Percentiles rank a stretch among this genome's conserved stretches.
Evolutionary conservation across 2,797 vertebrate species (phyloP).

Genomic region (Syngnathus acus): DNA sequence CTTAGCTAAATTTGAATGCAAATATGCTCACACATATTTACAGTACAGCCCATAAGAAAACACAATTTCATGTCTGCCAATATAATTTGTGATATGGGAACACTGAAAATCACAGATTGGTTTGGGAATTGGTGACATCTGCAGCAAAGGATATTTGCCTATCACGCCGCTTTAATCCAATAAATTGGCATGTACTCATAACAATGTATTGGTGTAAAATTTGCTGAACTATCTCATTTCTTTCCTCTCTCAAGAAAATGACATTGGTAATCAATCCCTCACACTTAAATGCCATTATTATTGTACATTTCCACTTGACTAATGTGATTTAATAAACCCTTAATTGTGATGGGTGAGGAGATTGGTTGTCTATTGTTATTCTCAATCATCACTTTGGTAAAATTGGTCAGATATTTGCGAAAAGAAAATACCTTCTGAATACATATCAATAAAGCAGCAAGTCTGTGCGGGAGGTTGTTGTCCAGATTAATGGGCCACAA

Average conservation of each 20-base stretch:
- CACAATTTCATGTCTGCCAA: not conserved
- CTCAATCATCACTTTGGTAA: not conserved
- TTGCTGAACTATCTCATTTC: not conserved
- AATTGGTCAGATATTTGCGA: not conserved
- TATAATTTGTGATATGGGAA: not conserved
- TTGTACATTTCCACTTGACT: conserved; percentile 3
- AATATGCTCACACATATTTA: not conserved
- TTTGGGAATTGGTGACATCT: not conserved
- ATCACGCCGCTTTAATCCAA: not conserved
- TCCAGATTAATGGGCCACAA: conserved; percentile 6
- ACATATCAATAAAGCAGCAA: not conserved
- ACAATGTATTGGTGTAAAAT: not conserved
- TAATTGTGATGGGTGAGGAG: not conserved
- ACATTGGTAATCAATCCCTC: not conserved
- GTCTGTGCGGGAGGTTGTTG: conserved; percentile 3
- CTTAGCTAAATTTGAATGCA: not conserved
- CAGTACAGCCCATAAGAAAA: not conserved
- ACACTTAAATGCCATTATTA: not conserved
- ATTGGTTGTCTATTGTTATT: not conserved
- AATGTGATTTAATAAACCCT: conserved; percentile 5
- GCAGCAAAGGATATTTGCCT: not conserved
- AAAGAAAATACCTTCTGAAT: not conserved
- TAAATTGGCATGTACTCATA: not conserved
- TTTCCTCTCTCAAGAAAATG: not conserved
- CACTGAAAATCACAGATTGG: not conserved